phyloP scores from a whole-genome alignment of 2,797 vertebrate species.

The Mormyrops boulengeri region DNA sequence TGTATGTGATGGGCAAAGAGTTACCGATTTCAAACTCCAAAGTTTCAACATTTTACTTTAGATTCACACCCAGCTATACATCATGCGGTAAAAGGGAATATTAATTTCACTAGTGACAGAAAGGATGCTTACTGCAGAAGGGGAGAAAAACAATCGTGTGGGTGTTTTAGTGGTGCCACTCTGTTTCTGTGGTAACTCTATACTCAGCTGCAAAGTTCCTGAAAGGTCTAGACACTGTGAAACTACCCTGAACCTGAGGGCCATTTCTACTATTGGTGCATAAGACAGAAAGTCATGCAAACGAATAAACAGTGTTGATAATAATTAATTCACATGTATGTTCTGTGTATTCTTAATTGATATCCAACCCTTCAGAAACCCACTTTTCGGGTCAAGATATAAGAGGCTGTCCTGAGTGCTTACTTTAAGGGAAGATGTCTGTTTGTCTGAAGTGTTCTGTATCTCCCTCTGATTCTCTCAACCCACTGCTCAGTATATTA shows the following conservation, averaged over 20 bases:
- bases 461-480: not conserved
- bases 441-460: not conserved
- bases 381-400: conserved; percentile 8
- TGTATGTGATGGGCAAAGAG: conserved; percentile 5
- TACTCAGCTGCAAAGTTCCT: not conserved
- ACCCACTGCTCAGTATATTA: not conserved
- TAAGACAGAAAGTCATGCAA: not conserved
- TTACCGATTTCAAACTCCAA: conserved; percentile 11
- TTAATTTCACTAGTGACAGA: not conserved
- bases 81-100: not conserved
- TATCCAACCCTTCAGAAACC: not conserved
- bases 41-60: not conserved
- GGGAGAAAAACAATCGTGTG: not conserved
- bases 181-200: not conserved
- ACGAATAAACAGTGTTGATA: not conserved
- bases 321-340: not conserved
- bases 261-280: not conserved
- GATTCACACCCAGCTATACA: not conserved
- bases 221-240: not conserved
- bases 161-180: not conserved
- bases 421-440: conserved; percentile 12
- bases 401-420: conserved; percentile 6
- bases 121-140: not conserved
- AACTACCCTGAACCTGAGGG: not conserved
- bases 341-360: not conserved